Percentiles rank a stretch among this genome's conserved stretches.
Evolutionary conservation across 2,888 invertebrate genomes (phyloP).

Genomic region (Dryobotodes eremita): DNA sequence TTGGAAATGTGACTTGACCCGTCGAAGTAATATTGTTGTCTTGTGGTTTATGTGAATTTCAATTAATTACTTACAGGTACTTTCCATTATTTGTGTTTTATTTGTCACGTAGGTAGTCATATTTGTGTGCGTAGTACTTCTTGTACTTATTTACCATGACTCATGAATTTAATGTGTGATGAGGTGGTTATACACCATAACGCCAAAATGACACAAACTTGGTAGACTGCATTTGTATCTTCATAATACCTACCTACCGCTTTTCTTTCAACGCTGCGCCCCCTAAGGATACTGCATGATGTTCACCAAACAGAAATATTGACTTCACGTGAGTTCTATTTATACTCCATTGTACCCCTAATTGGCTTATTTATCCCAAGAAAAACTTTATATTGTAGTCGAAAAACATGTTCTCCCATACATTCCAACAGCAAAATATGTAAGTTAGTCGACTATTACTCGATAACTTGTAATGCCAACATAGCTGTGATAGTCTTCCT

Average conservation of each 20-base stretch:
- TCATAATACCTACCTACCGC: not conserved
- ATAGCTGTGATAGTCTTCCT: no score
- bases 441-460: no score
- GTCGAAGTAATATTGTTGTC: slow-evolving; percentile 11
- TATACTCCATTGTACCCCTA: no score
- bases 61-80: not conserved
- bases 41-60: slow-evolving; percentile 4
- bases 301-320: not conserved
- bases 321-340: not conserved
- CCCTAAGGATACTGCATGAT: not conserved
- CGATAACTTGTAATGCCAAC: no score
- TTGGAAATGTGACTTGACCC: slow-evolving; percentile 31
- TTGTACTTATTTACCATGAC: not conserved
- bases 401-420: no score
- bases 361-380: no score
- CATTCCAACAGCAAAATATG: no score
- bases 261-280: not conserved
- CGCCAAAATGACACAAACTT: not conserved
- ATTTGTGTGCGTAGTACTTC: not conserved
- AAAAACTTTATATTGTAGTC: no score
- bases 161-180: not conserved
- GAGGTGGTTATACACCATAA: not conserved
- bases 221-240: not conserved
- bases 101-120: slow-evolving; percentile 12
- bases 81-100: slow-evolving; percentile 1